Evolutionary conservation across 2,113 vertebrate species (phyloP), one percentile per base, ranked within the genome.

Genomic region (Glaucidium brasilianum): DNA sequence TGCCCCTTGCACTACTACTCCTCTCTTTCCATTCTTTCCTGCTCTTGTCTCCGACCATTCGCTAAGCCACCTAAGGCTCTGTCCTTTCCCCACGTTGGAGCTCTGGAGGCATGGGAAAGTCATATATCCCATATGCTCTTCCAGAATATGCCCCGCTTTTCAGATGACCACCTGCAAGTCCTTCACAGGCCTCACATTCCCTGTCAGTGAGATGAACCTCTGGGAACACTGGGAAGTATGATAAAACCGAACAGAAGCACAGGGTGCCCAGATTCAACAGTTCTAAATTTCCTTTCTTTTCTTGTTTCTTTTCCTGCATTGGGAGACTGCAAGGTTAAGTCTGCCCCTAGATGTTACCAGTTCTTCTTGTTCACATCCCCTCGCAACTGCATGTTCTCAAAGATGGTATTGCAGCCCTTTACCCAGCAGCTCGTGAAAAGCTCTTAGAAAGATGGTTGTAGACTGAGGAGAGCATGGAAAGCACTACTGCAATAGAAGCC

Each of bases 151-250:
- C 3, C 12, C 3, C 1, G 2, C 5, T 66, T 59, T 35, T 83
- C 88, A 32, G 50, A 37, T 0, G 0, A 27, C 25, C 49, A 39
- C 6, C 62, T 41, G 53, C 49, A 68, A 30, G 41, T 56, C 58
- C 27, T 0, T 0, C 11, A 56, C 34, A 4, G 0, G 0, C 32
- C 6, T 1, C 11, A 11, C 0, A 0, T n/a, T 59, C 60, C 14
- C 19, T 58, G 25, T 22, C 62, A 63, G 13, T 1, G 27, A 47
- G 45, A 47, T 47, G 19, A 19, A 47, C 45, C 17, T 47, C 45
- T 21, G 45, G 18, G 45, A 7, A 47, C 18, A 7, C 2, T 3
- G 12, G 62, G 20, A 32, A 72, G 37, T 9, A 47, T 19, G 45
- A 19, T 47, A 47, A 47, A 47, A 47, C 20, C 45, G 20, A 47